A percentile compares a stretch with the other conserved stretches of the same genome.
These are phyloP conservation scores for Sminthurides aquaticus DNA, from an alignment of 2,888 invertebrate species.

Conservation along the genomic window DNA sequence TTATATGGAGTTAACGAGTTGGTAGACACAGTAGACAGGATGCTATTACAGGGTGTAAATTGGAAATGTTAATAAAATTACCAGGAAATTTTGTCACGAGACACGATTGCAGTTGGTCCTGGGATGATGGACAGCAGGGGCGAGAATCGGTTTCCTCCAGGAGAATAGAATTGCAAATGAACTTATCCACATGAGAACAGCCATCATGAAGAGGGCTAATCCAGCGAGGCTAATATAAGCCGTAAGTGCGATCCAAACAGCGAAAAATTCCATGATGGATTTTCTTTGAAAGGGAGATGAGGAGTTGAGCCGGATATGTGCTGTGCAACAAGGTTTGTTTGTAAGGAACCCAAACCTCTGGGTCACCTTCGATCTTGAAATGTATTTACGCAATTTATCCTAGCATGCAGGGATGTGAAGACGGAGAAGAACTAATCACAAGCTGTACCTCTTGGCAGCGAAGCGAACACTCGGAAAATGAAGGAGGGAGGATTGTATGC, in stretches of 20 bases:
- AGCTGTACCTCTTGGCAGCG: not conserved
- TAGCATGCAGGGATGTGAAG: too few relatives aligned
- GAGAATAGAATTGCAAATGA: conserved; percentile 34
- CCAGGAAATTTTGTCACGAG: conserved; percentile 1
- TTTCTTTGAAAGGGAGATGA: too few relatives aligned
- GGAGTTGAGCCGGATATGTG: too few relatives aligned
- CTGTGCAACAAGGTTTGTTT: too few relatives aligned
- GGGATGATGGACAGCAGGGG: not conserved
- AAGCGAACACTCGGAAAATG: not conserved
- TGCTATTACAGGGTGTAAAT: not conserved
- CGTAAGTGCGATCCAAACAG: conserved; percentile 31
- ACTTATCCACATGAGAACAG: conserved; percentile 32
- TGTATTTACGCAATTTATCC: too few relatives aligned
- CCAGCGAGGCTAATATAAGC: conserved; percentile 31
- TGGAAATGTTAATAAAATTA: too few relatives aligned
- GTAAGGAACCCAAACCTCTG: too few relatives aligned
- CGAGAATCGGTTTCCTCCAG: conserved; percentile 34
- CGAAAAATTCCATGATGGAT: conserved; percentile 26
- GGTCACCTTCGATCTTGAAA: too few relatives aligned
- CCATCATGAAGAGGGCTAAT: conserved; percentile 29
- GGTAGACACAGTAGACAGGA: too few relatives aligned
- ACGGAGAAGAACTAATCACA: not conserved
- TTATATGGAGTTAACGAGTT: too few relatives aligned
- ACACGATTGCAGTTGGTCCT: conserved; percentile 15
- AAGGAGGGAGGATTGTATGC: not conserved